Evolutionary conservation across 23 tunicate genomes (phyloP).

Genomic region (Diplosoma virens): DNA sequence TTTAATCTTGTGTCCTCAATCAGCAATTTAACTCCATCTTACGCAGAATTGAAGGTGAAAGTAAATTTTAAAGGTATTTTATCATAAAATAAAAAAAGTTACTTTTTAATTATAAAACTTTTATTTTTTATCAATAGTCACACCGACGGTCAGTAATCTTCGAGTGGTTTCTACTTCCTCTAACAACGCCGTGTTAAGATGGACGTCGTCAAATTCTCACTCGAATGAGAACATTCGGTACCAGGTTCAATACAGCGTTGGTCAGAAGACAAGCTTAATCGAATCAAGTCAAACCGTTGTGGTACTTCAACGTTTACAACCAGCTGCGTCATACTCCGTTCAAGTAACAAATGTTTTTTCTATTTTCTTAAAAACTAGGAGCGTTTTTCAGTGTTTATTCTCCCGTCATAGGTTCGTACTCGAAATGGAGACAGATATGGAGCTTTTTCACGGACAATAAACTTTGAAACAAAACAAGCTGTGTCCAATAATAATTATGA

Average conservation of each 20-base stretch:
- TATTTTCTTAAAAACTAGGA: neutral
- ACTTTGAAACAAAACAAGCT: slow-evolving; percentile 50
- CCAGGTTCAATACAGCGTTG: slow-evolving; percentile 64
- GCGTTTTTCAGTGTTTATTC: neutral
- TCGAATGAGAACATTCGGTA: slow-evolving; percentile 38
- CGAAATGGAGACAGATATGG: slow-evolving; percentile 70
- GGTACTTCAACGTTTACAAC: slow-evolving; percentile 25
- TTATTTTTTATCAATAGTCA: slow-evolving; percentile 46
- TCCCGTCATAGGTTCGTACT: slow-evolving; percentile 63
- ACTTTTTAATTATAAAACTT: too few relatives aligned
- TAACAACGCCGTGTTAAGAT: slow-evolving; percentile 34
- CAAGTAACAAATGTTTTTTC: slow-evolving; percentile 12
- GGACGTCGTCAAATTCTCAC: slow-evolving; percentile 45
- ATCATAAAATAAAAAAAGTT: too few relatives aligned
- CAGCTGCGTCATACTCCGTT: slow-evolving; percentile 57
- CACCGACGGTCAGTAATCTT: slow-evolving; percentile 46
- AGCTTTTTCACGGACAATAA: slow-evolving; percentile 45
- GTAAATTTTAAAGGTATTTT: too few relatives aligned
- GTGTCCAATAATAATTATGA: neutral
- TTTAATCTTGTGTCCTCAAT: slow-evolving; percentile 70
- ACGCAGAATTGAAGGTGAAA: slow-evolving; percentile 47
- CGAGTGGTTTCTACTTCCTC: slow-evolving; percentile 38
- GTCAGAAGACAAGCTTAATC: neutral
- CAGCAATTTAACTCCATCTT: slow-evolving; percentile 37
- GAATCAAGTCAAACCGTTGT: neutral